Evolutionary conservation across 2,113 vertebrate genomes (phyloP), one percentile per base, ranked within the genome.

Genomic region (Eleginops maclovinus): DNA sequence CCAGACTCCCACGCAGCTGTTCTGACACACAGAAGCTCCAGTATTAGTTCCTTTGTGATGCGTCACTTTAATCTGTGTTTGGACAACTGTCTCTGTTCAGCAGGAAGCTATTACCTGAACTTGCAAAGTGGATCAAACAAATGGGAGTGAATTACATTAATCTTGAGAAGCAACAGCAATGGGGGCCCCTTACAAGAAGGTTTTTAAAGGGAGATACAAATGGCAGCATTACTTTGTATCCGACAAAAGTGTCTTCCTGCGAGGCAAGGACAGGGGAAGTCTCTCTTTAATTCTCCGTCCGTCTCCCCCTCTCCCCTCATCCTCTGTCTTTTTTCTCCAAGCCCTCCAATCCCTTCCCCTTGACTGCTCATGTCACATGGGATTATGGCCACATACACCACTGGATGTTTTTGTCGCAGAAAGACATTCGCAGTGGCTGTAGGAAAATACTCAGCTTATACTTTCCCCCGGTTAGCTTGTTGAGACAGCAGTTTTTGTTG

Each of bases 321-420:
- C 71, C 82, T 78, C 84, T 77, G 87, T 87, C 79, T 88, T 85
- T 36, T 83, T 88, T 77, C 79, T 86, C 82, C 67, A 11, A 91
- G 86, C 83, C 36, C 66, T 90, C 84, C 86, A 62, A 89, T 91
- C 89, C 86, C 78, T 91, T 92, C 85, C 87, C 75, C 91, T 91
- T 76, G 79, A 91, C 88, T 88, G 91, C 81, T 67, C 82, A 74
- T 72, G 91, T 93, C 93, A 87, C 90, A 89, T 91, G 84, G 91
- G 84, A 93, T 94, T 92, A 93, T 68, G 81, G 78, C 75, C 82
- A 76, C 74, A 84, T 72, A 70, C 82, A 82, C 89, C 81, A 67
- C 77, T 90, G 85, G 81, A 80, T 86, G 87, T 79, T 87, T 88
- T 88, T 85, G 87, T 89, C 47, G 36, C 84, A 87, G 77, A 82